Percentiles rank a stretch among this genome's conserved stretches.
These are phyloP conservation scores for Falco biarmicus DNA, from an alignment of 2,797 vertebrate species.

Conservation along the genomic window DNA sequence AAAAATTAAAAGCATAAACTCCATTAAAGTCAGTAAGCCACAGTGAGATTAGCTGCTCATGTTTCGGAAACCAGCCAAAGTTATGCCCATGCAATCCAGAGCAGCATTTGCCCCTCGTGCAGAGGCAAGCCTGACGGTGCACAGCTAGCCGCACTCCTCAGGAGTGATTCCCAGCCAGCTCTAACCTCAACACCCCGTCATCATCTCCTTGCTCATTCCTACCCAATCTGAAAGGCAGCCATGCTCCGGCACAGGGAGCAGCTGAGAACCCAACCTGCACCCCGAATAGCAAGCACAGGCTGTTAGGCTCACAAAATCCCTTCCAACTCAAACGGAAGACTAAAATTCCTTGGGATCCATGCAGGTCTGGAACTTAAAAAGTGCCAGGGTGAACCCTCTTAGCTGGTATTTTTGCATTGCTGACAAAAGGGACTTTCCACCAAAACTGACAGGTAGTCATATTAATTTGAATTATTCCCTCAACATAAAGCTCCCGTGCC, in stretches of 20 bases:
- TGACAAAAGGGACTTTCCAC: neutral
- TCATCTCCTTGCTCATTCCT: neutral
- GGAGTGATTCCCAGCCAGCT: neutral
- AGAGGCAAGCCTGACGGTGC: neutral
- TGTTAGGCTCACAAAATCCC: neutral
- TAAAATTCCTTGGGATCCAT: conserved; percentile 12
- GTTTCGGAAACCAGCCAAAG: neutral
- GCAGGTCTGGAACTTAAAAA: neutral
- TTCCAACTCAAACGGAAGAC: neutral
- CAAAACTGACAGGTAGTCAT: neutral
- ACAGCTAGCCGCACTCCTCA: neutral
- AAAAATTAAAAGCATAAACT: conserved; percentile 12
- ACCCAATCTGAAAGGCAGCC: neutral
- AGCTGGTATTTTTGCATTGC: neutral
- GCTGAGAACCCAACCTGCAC: accelerated
- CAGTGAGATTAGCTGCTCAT: neutral
- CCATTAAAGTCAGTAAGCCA: neutral
- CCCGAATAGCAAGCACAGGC: neutral
- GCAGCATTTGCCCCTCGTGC: neutral
- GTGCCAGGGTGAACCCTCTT: neutral
- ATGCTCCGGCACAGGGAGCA: accelerated
- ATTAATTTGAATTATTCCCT: neutral
- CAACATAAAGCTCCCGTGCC: neutral
- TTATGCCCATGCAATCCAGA: neutral
- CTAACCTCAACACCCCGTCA: neutral